These are phyloP conservation scores for Corella eumyota DNA, from an alignment of 23 tunicate genomes.

Conservation along the genomic window DNA sequence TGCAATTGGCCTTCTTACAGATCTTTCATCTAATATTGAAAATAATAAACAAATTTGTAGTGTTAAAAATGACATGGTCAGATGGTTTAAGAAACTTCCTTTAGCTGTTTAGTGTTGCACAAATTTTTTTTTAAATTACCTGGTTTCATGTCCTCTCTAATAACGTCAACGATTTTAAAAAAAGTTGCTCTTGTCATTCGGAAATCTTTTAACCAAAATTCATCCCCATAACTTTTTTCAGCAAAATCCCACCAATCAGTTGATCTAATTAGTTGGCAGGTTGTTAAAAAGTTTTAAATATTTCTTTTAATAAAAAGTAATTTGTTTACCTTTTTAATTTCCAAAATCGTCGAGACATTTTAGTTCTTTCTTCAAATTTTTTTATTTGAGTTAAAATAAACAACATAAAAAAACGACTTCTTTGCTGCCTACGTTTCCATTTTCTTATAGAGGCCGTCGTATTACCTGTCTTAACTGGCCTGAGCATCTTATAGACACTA, in stretches of 20 bases:
- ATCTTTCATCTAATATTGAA: not conserved
- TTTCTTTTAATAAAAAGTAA: not conserved
- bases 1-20: constrained; percentile 18
- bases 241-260: constrained; percentile 17
- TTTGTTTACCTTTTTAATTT: constrained; percentile 3
- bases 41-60: no score
- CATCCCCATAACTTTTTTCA: not conserved
- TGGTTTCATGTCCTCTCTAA: constrained; percentile 7
- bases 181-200: constrained; percentile 21
- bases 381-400: no score
- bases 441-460: no score
- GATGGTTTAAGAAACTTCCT: no score
- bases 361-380: no score
- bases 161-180: not conserved
- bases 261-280: not conserved
- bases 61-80: no score
- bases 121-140: no score
- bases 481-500: no score
- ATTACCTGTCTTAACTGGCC: no score
- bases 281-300: not conserved
- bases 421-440: no score
- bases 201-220: constrained; percentile 14
- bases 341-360: constrained; percentile 5
- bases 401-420: no score
- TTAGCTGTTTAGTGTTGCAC: no score